Conservation (phyloP, 1,140 invertebrate species). For the Capitella teleta region DNA sequence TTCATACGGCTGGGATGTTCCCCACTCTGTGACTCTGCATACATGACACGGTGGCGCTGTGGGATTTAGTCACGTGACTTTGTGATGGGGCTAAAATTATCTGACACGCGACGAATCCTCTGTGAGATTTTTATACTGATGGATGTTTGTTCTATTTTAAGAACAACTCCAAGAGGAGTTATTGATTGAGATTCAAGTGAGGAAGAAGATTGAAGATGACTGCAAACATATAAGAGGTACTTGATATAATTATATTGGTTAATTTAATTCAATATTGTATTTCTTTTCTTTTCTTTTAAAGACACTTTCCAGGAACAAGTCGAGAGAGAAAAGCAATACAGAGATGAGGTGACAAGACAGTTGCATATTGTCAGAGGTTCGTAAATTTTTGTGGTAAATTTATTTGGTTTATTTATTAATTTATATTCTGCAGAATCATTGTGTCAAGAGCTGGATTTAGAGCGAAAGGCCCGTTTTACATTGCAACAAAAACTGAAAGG, state of each 20-base stretch:
- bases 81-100: not conserved
- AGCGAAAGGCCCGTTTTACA: constrained; percentile 34
- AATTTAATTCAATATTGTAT: not conserved
- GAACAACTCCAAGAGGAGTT: not conserved
- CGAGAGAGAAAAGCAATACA: constrained; percentile 32
- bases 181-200: not conserved
- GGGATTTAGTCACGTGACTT: not conserved
- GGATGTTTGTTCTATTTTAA: not conserved
- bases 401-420: not conserved
- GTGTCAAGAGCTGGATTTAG: constrained; percentile 36
- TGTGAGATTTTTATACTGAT: not conserved
- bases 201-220: not conserved
- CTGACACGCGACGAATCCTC: not conserved
- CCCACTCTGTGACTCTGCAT: too few relatives aligned
- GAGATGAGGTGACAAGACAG: constrained; percentile 38
- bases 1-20: too few relatives aligned
- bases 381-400: not conserved
- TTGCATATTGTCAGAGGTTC: constrained; percentile 36
- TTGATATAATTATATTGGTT: not conserved
- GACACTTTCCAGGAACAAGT: constrained; percentile 36
- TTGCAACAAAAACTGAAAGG: constrained; percentile 41
- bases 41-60: not conserved
- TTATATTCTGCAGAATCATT: constrained; percentile 29
- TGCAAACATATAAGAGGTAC: constrained; percentile 1
- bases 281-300: constrained; percentile 16